phyloP scores from a whole-genome alignment of 2,888 invertebrate species.

The Eudemis profundana region DNA sequence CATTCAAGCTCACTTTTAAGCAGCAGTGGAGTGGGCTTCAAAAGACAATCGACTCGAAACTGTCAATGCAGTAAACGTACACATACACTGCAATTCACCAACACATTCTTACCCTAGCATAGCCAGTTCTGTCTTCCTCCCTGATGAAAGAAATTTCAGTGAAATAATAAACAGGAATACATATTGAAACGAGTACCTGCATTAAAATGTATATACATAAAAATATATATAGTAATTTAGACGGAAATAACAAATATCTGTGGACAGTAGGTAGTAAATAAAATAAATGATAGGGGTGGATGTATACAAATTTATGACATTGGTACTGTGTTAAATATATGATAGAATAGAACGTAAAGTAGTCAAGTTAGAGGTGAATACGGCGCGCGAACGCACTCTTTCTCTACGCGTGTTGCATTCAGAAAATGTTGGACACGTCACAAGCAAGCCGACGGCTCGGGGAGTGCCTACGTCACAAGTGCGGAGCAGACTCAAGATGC shows the following conservation, averaged over 20 bases:
- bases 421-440: slow-evolving; percentile 68
- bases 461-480: slow-evolving; percentile 16
- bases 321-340: slow-evolving; percentile 37
- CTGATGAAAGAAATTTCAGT: slow-evolving; percentile 83
- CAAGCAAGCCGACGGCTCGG: not conserved
- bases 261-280: slow-evolving; percentile 18
- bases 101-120: slow-evolving; percentile 84
- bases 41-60: slow-evolving; percentile 50
- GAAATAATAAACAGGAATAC: slow-evolving; percentile 57
- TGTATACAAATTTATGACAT: slow-evolving; percentile 23
- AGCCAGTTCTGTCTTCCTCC: slow-evolving; percentile 85
- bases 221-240: slow-evolving; percentile 23
- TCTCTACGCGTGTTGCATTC: slow-evolving; percentile 70
- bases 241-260: slow-evolving; percentile 14
- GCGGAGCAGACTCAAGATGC: slow-evolving; percentile 39
- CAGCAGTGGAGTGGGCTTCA: slow-evolving; percentile 52
- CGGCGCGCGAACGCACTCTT: slow-evolving; percentile 6
- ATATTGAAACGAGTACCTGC: slow-evolving; percentile 51
- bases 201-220: slow-evolving; percentile 51
- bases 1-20: slow-evolving; percentile 62
- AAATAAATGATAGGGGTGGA: slow-evolving; percentile 26
- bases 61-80: slow-evolving; percentile 66
- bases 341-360: slow-evolving; percentile 18
- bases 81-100: slow-evolving; percentile 77
- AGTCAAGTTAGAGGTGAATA: slow-evolving; percentile 42